Evolutionary conservation across 2,797 vertebrate genomes (phyloP), one percentile per base, ranked within the genome.

Genomic region (Gymnopithys bicolor): DNA sequence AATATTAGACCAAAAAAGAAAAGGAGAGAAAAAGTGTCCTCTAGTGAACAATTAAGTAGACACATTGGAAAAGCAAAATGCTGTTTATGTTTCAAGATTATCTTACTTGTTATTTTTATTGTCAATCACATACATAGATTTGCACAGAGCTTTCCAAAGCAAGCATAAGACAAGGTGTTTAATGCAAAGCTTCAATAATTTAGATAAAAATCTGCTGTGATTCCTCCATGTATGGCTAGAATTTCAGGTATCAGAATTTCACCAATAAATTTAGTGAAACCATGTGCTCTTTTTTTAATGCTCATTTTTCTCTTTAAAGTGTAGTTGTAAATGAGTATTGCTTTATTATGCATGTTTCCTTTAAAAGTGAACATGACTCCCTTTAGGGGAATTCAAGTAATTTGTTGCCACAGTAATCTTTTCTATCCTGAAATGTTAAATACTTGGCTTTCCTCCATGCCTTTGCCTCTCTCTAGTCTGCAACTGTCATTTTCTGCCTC

Each of bases 361-460:
- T 97, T 96, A 97, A 97, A 97, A 97, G 95, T 97, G 95, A 97
- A 96, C 97, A 97, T 68, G 94, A 97, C 93, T 97, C 97, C 97
- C 98, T 97, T 90, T 96, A 97, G 97, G 96, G 97, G 97, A 97
- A 97, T 97, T 97, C 89, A 93, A 94, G 95, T 97, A 97, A 97
- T 98, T 96, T 97, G 91, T 96, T 97, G 95, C 95, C 97, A 96
- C 95, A 69, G 89, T 97, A 94, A 96, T 98, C 97, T 95, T 92
- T 97, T 88, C 95, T 95, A 73, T 89, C 76, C 97, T 95, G 95
- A 97, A 98, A 97, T 96, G 94, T 97, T 97, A 97, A 97, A 97
- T 96, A 95, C 96, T 97, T 97, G 96, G 96, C 97, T 97, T 95
- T 95, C 59, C 94, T 98, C 96, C 96, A 97, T 79, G 95, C 45